phyloP scores from a whole-genome alignment of 2,888 invertebrate species.

The Tiliacea aurago region DNA sequence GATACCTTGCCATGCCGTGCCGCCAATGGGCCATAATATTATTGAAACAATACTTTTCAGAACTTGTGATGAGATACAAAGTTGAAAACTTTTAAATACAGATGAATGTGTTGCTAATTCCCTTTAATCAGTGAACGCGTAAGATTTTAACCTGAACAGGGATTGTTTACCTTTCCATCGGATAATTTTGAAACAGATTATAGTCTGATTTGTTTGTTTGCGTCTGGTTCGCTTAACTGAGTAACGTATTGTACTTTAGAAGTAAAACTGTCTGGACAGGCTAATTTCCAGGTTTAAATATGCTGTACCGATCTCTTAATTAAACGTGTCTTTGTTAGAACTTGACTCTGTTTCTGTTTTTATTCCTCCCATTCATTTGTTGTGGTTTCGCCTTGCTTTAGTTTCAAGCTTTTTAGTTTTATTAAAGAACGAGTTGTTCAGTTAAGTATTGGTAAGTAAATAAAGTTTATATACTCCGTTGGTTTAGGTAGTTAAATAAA shows the following conservation, averaged over 20 bases:
- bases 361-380: not conserved
- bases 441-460: too few relatives aligned
- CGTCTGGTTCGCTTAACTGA: constrained; percentile 10
- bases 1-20: too few relatives aligned
- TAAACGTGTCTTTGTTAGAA: not conserved
- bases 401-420: too few relatives aligned
- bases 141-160: too few relatives aligned
- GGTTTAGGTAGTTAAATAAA: too few relatives aligned
- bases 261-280: constrained; percentile 3
- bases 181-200: not conserved
- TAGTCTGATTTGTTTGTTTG: constrained; percentile 24
- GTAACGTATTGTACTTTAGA: constrained; percentile 11
- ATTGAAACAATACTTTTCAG: not conserved
- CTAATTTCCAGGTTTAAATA: not conserved
- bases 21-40: too few relatives aligned
- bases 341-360: not conserved
- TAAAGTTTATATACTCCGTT: too few relatives aligned
- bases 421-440: too few relatives aligned
- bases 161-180: not conserved
- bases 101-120: not conserved
- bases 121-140: not conserved
- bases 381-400: too few relatives aligned
- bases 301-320: not conserved
- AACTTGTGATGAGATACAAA: not conserved
- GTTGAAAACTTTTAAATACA: not conserved